Conservation (phyloP, 2,888 invertebrate species). For the Scaptomyza cyrtandrae region DNA sequence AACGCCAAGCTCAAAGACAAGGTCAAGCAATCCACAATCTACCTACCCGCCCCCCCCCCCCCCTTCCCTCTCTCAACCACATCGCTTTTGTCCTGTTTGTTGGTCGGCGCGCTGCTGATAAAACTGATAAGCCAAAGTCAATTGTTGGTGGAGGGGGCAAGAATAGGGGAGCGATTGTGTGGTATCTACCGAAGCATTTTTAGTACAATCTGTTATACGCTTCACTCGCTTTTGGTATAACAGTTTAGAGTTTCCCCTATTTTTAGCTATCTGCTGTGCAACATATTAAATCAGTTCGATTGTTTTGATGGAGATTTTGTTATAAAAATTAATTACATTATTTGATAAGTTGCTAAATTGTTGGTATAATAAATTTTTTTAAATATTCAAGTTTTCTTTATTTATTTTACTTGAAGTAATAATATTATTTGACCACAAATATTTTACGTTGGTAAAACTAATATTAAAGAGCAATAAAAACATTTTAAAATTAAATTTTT, state of each 20-base stretch:
- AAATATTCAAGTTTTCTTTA: no score
- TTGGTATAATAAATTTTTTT: no score
- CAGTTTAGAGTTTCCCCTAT: constrained; percentile 27
- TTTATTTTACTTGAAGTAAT: no score
- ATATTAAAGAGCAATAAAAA: no score
- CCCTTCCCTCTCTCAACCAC: not conserved
- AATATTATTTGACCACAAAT: no score
- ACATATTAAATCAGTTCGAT: no score
- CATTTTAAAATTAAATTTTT: no score
- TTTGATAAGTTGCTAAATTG: no score
- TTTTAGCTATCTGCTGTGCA: constrained; percentile 15
- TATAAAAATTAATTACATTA: no score
- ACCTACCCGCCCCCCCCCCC: not conserved
- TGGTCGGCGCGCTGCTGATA: constrained; percentile 35
- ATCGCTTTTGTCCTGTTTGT: constrained; percentile 15
- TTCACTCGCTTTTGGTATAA: constrained; percentile 29
- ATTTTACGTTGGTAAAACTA: no score
- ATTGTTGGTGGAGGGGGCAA: constrained; percentile 6
- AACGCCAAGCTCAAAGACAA: constrained; percentile 59
- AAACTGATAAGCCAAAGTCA: constrained; percentile 66
- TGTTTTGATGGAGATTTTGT: no score
- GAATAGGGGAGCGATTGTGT: not conserved
- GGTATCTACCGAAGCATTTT: constrained; percentile 21
- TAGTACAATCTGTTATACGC: constrained; percentile 64
- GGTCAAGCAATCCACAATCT: constrained; percentile 49